phyloP scores from a whole-genome alignment of 1,140 invertebrate species.

The Macrobrachium nipponense region DNA sequence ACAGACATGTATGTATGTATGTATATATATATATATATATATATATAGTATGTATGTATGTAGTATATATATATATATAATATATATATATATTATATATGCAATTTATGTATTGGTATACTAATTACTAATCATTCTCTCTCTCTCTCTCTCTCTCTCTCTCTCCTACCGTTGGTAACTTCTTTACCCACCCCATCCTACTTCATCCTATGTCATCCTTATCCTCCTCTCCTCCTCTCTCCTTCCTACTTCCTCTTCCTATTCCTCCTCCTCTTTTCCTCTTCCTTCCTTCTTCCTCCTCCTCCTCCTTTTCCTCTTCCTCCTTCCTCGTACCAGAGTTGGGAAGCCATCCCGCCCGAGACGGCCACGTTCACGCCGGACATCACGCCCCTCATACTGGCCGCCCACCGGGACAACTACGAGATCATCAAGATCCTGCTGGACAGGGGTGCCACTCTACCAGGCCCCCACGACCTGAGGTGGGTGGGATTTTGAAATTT shows the following conservation, averaged over 20 bases:
- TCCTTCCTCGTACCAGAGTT: slow-evolving; percentile 77
- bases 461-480: slow-evolving; percentile 91
- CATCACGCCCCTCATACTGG: slow-evolving; percentile 94
- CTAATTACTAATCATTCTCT: too few species aligned
- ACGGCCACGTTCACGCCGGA: slow-evolving; percentile 96
- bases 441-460: slow-evolving; percentile 87
- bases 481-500: slow-evolving; percentile 65
- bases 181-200: neutral
- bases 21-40: too few species aligned
- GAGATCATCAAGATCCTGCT: slow-evolving; percentile 98
- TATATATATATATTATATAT: neutral
- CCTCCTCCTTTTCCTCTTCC: neutral
- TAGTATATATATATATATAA: too few species aligned
- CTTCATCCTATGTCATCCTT: neutral
- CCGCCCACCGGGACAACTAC: slow-evolving; percentile 96
- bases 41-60: too few species aligned
- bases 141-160: neutral
- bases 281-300: neutral
- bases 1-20: too few species aligned
- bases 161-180: neutral
- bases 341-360: slow-evolving; percentile 89
- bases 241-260: neutral
- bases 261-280: neutral
- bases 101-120: too few species aligned
- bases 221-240: neutral